Percentiles rank a stretch among this genome's conserved stretches.
phyloP scores from a whole-genome alignment of 2,797 vertebrate genomes.

The Chaetodon trifasciatus region DNA sequence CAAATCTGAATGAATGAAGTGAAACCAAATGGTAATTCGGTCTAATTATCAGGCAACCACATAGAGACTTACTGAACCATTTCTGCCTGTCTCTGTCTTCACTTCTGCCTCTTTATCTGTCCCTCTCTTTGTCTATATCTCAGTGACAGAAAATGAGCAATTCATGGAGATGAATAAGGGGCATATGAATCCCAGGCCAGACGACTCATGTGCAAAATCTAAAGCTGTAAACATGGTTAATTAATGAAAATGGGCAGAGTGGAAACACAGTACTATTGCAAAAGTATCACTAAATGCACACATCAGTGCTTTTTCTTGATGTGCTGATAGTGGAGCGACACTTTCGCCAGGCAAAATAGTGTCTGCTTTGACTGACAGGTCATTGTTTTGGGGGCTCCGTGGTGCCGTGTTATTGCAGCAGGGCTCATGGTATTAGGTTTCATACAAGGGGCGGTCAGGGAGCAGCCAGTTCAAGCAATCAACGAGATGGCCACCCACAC shows the following conservation, averaged over 20 bases:
- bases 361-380: constrained; percentile 73
- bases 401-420: constrained; percentile 78
- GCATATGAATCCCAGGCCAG: constrained; percentile 32
- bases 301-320: constrained; percentile 13
- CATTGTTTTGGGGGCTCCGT: constrained; percentile 73
- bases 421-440: constrained; percentile 77
- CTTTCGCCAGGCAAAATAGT: constrained; percentile 35
- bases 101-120: constrained; percentile 30
- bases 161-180: constrained; percentile 27
- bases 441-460: constrained; percentile 67
- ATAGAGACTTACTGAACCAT: constrained; percentile 58
- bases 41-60: constrained; percentile 51
- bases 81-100: constrained; percentile 36
- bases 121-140: constrained; percentile 52
- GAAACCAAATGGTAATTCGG: constrained; percentile 52
- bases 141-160: constrained; percentile 48
- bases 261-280: not conserved
- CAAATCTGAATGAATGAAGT: constrained; percentile 38
- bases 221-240: constrained; percentile 49
- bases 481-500: constrained; percentile 79
- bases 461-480: constrained; percentile 78
- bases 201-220: constrained; percentile 27
- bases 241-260: constrained; percentile 33
- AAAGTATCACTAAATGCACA: constrained; percentile 7
- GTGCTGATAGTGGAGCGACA: constrained; percentile 8